Percentiles rank a stretch among this genome's conserved stretches.
Evolutionary conservation across 2,888 invertebrate genomes (phyloP).

Genomic region (Elysia crispata): DNA sequence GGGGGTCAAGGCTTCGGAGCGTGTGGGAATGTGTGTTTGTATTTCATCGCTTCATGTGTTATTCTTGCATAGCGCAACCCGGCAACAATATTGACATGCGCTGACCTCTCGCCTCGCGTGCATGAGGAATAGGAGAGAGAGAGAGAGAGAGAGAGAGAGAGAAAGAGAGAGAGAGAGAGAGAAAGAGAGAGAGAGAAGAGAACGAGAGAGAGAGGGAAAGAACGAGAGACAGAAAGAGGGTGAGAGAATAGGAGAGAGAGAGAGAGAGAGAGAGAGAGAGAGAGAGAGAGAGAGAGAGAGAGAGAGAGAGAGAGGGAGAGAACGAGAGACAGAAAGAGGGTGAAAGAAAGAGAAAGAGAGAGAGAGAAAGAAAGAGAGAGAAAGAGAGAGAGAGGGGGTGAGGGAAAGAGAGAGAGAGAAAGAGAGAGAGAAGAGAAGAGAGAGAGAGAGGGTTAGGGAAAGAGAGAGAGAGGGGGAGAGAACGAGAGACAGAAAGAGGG

Average conservation of each 20-base stretch:
- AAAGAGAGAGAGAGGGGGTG: background rate
- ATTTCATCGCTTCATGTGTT: constrained; percentile 1
- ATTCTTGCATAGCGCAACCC: background rate
- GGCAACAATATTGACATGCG: no score
- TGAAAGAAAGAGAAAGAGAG: background rate
- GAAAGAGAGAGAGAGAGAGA: background rate
- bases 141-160: constrained; percentile 1
- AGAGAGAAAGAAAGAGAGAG: no score
- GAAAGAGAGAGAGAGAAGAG: background rate
- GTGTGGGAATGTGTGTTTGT: no score
- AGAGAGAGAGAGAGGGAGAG: constrained; percentile 2
- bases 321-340: background rate
- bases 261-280: background rate
- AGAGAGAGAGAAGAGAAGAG: background rate
- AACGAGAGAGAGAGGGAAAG: constrained; percentile 27
- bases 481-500: background rate
- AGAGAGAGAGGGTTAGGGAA: background rate
- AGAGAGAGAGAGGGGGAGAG: background rate
- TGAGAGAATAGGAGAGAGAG: constrained; percentile 30
- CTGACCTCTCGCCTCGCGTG: no score
- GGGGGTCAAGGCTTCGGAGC: no score
- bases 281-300: background rate
- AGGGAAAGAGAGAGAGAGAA: background rate
- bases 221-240: constrained; percentile 24
- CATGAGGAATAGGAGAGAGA: background rate